phyloP scores from a whole-genome alignment of 2,113 vertebrate genomes.

The Azemiops feae region DNA sequence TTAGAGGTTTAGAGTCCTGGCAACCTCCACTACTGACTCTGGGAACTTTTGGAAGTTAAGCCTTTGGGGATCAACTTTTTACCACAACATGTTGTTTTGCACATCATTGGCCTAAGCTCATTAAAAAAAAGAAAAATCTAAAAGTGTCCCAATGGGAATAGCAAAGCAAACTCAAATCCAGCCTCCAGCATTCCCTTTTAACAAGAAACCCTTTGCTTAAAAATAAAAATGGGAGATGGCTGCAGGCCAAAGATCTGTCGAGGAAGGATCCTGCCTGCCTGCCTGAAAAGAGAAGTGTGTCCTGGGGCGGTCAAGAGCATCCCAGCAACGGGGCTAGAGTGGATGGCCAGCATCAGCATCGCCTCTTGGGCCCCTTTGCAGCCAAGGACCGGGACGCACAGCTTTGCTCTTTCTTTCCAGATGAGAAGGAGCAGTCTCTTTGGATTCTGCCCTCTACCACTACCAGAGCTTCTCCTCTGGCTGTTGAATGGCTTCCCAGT shows the following conservation, averaged over 20 bases:
- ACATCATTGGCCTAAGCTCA: background rate
- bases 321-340: background rate
- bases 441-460: background rate
- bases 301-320: background rate
- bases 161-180: background rate
- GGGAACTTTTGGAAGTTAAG: background rate
- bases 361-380: background rate
- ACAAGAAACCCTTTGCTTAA: background rate
- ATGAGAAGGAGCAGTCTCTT: background rate
- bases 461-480: background rate
- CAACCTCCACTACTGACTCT: background rate
- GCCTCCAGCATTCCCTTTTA: background rate
- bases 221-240: background rate
- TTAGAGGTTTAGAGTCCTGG: background rate
- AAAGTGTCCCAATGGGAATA: background rate
- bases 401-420: background rate
- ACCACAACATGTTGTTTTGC: background rate
- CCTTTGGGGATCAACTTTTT: background rate
- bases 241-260: background rate
- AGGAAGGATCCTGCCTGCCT: background rate
- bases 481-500: background rate
- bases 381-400: background rate
- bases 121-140: background rate
- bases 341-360: background rate
- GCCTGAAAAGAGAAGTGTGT: background rate